Evolutionary conservation across 1,140 invertebrate genomes (phyloP), one percentile per base, ranked within the genome.

Genomic region (Polyergus mexicanus): DNA sequence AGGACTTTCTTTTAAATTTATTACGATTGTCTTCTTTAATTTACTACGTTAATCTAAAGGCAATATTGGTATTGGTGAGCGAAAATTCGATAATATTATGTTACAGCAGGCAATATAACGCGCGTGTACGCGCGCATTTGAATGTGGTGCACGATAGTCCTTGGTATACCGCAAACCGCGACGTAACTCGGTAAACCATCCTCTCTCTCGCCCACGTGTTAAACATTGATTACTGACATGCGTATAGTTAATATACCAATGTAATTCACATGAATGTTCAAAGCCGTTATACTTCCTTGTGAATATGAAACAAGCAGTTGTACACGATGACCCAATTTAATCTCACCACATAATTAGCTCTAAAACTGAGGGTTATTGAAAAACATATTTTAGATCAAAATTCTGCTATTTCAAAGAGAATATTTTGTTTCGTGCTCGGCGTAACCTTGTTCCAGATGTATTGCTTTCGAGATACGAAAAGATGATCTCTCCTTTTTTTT

Each of bases 221-320:
- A 89, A 90, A 90, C 89, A 90, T 90, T 90, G 89, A 90, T 90
- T 90, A 89, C 86, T 85, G 86, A 90, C 89, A 87, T 90, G 71
- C 88, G 88, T 85, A 87, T 86, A 89, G 89, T 90, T 89, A 90
- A 90, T 90, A 90, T 89, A 72, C 78, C 88, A 80, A 89, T 90
- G 86, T 54, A 83, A 60, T 83, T 58, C 78, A 22, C 44, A 54
- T 44, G 68, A 69, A 69, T 19, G 41, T 60, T 60, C 68, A 13
- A 62, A 60, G 22, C 38, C 54, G 51, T 44, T 81, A 51, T 22
- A 71, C 38, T 74, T 62, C 25, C 41, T 32, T n/a, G 19, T 44
- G 38, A 58, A 28, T 60, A 54, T 41, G 19, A 35, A 66, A 68
- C 62, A 76, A 76, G 32, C 58, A 65, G 2, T 32, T 44, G 3